A percentile compares a stretch with the other conserved stretches of the same genome.
phyloP scores from a whole-genome alignment of 2,888 invertebrate genomes.

The Netelia fuscicornis region DNA sequence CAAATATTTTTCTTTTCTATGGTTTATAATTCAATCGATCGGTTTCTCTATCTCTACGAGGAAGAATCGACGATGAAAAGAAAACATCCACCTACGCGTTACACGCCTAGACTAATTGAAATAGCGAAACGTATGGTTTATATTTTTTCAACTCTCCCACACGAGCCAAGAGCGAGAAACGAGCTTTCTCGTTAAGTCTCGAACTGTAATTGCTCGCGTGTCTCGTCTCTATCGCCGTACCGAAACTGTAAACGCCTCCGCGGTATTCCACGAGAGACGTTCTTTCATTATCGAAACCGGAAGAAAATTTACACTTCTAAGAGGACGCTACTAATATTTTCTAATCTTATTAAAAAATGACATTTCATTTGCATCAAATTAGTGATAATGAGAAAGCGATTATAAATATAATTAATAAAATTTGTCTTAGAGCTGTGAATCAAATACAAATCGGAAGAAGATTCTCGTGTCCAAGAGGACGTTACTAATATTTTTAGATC shows the following conservation, averaged over 20 bases:
- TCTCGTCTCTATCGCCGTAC: slow-evolving; percentile 30
- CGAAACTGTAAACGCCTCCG: slow-evolving; percentile 52
- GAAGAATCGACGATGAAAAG: slow-evolving; percentile 20
- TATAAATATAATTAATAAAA: neutral
- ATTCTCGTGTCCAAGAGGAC: too few relatives aligned
- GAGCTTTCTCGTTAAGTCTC: slow-evolving; percentile 56
- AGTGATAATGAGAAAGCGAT: neutral
- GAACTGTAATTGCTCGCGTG: slow-evolving; percentile 60
- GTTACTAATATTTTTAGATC: too few relatives aligned
- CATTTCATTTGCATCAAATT: slow-evolving; percentile 3
- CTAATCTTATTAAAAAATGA: neutral
- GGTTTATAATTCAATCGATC: too few relatives aligned
- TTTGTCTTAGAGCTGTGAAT: too few relatives aligned
- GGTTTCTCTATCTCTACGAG: slow-evolving; percentile 18
- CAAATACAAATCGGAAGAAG: too few relatives aligned
- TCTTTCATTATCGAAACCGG: slow-evolving; percentile 48
- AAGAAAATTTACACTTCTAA: slow-evolving; percentile 23
- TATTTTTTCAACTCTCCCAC: slow-evolving; percentile 50
- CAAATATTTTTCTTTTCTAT: too few relatives aligned
- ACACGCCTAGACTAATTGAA: slow-evolving; percentile 44
- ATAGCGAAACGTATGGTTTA: slow-evolving; percentile 24
- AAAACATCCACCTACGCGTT: slow-evolving; percentile 32
- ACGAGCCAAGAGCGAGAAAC: slow-evolving; percentile 17
- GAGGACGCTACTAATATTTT: slow-evolving; percentile 13
- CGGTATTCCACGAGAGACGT: slow-evolving; percentile 23